Base-by-base conservation (phyloP, 2,113 vertebrate species). In the Mustela lutreola region DNA sequence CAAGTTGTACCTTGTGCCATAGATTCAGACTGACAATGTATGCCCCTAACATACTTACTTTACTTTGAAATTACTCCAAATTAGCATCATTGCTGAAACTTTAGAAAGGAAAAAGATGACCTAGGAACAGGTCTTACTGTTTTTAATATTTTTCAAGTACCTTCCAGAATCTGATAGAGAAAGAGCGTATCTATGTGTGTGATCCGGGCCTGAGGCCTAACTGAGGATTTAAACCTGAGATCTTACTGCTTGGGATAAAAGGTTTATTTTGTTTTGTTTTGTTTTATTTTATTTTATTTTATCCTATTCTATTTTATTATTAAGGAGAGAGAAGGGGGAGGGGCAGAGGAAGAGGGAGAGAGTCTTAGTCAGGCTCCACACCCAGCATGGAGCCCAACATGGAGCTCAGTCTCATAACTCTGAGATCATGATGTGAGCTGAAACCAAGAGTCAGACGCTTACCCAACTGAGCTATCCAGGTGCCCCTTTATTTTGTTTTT, bases 21-120 rank as follows among this genome's bases (percentile, higher is more conserved):
- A 50, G 67, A 82, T 67, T 39, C 42, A 39, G 67, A 31, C 71
- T 93, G 63, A 65, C 85, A 86, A 31, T 1, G 0, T 53, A 26
- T 65, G 33, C 11, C 21, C 42, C 7, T 71, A 36, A 85, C 18
- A n/a, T 53, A 21, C 36, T 81, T 76, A 73, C 11, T 28, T 84
- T 76, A 60, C 75, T 93, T 93, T 79, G 71, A 81, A 95, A 95
- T 90, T 81, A 58, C 56, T 95, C 73, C 45, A 16, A 79, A 60
- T 78, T 42, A 5, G 11, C 73, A 84, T 78, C 9, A 1, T 70
- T 70, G 58, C 21, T 96, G 92, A 84, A 73, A 90, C 79, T 50
- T 96, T 15, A 85, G 42, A 83, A 78, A 92, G 28, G 16, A 86
- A 71, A 71, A 53, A 58, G 63, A 76, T 91, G 5, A 71, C 11